Conservation (phyloP, 2,888 invertebrate genomes). For the Marasmarcha lunaedactyla region DNA sequence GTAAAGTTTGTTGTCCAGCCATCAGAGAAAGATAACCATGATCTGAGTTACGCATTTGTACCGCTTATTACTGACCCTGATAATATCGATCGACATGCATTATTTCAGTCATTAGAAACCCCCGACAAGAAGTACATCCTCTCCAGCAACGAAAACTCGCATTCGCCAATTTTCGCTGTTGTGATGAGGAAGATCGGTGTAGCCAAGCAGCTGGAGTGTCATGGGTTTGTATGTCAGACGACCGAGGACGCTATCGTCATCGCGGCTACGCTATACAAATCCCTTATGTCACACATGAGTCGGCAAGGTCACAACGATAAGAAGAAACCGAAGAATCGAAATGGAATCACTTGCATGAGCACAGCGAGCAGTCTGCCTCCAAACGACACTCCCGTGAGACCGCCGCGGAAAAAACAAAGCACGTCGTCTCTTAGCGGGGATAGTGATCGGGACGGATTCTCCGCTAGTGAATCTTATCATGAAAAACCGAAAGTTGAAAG, state of each 20-base stretch:
- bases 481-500: slow-evolving; percentile 64
- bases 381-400: slow-evolving; percentile 73
- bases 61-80: slow-evolving; percentile 87
- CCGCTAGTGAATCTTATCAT: slow-evolving; percentile 54
- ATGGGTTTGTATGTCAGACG: slow-evolving; percentile 90
- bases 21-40: slow-evolving; percentile 63
- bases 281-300: slow-evolving; percentile 85
- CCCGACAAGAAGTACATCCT: slow-evolving; percentile 70
- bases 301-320: slow-evolving; percentile 61
- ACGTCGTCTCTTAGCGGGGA: slow-evolving; percentile 74
- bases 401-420: slow-evolving; percentile 80
- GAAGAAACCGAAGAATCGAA: slow-evolving; percentile 75
- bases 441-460: slow-evolving; percentile 68
- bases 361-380: slow-evolving; percentile 73
- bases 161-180: slow-evolving; percentile 90
- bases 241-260: slow-evolving; percentile 93
- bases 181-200: slow-evolving; percentile 87
- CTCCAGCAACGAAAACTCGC: slow-evolving; percentile 71
- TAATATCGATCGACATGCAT: slow-evolving; percentile 78
- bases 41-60: slow-evolving; percentile 80
- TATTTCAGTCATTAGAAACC: slow-evolving; percentile 70
- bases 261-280: slow-evolving; percentile 91
- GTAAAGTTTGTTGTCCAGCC: slow-evolving; percentile 84
- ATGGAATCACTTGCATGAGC: slow-evolving; percentile 83
- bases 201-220: slow-evolving; percentile 86